Percentiles rank a stretch among this genome's conserved stretches.
phyloP scores from a whole-genome alignment of 2,113 vertebrate genomes.

The Arvicanthis niloticus region DNA sequence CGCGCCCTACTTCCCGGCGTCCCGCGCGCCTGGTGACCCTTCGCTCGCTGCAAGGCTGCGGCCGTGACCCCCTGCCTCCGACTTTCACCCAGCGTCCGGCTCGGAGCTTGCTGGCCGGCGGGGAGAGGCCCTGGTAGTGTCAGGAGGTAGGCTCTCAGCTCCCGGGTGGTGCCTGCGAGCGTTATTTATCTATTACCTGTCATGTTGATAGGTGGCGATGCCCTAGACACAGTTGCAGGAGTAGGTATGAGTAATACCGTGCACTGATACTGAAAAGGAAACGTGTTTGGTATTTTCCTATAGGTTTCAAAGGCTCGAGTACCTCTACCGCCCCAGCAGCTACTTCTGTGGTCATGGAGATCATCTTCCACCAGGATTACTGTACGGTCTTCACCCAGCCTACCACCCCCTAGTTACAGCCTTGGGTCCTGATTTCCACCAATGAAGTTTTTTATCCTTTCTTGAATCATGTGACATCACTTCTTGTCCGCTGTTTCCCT shows the following conservation, averaged over 20 bases:
- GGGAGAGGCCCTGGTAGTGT: conserved; percentile 67
- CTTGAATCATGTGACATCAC: conserved; percentile 51
- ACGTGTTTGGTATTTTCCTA: conserved; percentile 75
- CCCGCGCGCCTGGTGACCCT: neutral
- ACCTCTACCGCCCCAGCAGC: conserved; percentile 52
- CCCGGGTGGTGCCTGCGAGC: neutral
- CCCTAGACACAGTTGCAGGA: conserved; percentile 50
- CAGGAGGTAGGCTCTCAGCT: conserved; percentile 78
- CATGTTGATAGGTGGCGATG: conserved; percentile 7
- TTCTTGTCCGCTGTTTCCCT: conserved; percentile 13
- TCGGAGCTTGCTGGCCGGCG: conserved; percentile 24
- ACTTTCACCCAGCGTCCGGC: conserved; percentile 69
- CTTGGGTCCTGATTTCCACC: conserved; percentile 49
- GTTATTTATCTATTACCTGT: neutral
- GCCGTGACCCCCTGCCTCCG: conserved; percentile 63
- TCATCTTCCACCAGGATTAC: conserved; percentile 47
- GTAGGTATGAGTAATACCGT: conserved; percentile 26
- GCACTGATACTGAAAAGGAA: conserved; percentile 37
- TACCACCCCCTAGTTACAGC: neutral
- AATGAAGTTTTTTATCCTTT: conserved; percentile 59
- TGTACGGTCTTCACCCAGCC: conserved; percentile 43
- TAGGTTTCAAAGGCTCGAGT: conserved; percentile 67
- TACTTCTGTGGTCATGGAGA: conserved; percentile 62
- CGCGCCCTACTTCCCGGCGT: neutral
- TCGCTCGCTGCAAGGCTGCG: conserved; percentile 5